A percentile compares a stretch with the other conserved stretches of the same genome.
Conservation (phyloP, 2,888 invertebrate species). For the Cantharis lateralis region DNA sequence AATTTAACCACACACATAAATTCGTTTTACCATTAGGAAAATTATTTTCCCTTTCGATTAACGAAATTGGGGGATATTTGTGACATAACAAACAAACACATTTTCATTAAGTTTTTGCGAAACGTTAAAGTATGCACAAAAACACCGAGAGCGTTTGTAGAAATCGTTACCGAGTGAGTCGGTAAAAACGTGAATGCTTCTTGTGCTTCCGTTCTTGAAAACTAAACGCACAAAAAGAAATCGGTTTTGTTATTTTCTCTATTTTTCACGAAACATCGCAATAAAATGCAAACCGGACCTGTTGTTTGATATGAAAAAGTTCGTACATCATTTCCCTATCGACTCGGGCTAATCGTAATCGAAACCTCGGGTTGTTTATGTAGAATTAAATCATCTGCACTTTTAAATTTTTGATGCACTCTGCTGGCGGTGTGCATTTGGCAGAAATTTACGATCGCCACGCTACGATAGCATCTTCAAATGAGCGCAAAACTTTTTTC, state of each 20-base stretch:
- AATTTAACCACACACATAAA: not conserved
- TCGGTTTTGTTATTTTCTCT: not conserved
- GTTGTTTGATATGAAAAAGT: not conserved
- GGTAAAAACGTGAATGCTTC: not conserved
- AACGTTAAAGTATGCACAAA: not conserved
- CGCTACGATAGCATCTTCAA: constrained; percentile 15
- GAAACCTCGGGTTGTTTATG: not conserved
- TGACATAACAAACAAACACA: constrained; percentile 5
- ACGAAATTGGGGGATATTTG: constrained; percentile 1
- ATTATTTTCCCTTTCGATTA: not conserved
- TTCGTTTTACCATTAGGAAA: not conserved
- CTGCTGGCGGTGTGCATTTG: not conserved
- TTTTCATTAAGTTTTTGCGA: constrained; percentile 1
- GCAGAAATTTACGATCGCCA: not conserved
- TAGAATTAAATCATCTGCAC: no score
- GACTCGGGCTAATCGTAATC: not conserved
- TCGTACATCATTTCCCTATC: not conserved
- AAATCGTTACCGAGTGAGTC: not conserved
- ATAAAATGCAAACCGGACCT: not conserved
- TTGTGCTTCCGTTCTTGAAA: not conserved
- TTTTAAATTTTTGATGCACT: no score
- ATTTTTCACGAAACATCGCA: not conserved
- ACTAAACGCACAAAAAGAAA: not conserved
- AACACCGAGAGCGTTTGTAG: not conserved
- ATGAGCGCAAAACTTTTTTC: constrained; percentile 7